Evolutionary conservation across 1,140 invertebrate genomes (phyloP).

Genomic region (Phenacoccus solenopsis): DNA sequence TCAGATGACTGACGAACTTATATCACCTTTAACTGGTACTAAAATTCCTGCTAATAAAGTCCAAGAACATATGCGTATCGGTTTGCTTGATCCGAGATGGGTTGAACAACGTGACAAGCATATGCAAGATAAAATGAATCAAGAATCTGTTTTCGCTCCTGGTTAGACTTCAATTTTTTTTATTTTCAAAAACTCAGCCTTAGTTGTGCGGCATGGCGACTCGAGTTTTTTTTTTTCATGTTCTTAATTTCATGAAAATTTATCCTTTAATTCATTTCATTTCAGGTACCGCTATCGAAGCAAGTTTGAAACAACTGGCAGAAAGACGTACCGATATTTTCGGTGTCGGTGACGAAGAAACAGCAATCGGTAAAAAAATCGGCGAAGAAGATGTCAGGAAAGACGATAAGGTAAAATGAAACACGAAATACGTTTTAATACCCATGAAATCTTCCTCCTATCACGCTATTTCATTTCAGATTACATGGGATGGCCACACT

Average conservation of each 20-base stretch:
- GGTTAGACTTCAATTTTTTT: slow-evolving; percentile 34
- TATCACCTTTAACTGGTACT: slow-evolving; percentile 96
- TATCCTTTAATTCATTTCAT: slow-evolving; percentile 18
- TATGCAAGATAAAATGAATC: slow-evolving; percentile 65
- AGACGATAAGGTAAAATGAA: slow-evolving; percentile 50
- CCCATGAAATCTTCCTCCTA: neutral
- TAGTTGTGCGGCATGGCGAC: neutral
- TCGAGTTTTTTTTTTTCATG: neutral
- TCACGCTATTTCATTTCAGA: slow-evolving; percentile 34
- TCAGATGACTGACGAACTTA: slow-evolving; percentile 64
- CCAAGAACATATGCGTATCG: slow-evolving; percentile 95
- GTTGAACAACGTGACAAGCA: slow-evolving; percentile 89
- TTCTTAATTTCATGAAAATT: slow-evolving; percentile 7
- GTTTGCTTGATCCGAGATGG: slow-evolving; percentile 93
- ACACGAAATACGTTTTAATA: too few relatives aligned
- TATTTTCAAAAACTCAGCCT: neutral
- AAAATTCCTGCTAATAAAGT: slow-evolving; percentile 93
- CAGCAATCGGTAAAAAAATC: slow-evolving; percentile 97
- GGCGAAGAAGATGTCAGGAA: slow-evolving; percentile 85
- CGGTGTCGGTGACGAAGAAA: slow-evolving; percentile 95
- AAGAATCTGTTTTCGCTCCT: slow-evolving; percentile 74
- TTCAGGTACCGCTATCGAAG: slow-evolving; percentile 76
- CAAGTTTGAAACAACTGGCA: slow-evolving; percentile 87
- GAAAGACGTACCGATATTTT: slow-evolving; percentile 99
- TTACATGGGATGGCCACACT: slow-evolving; percentile 97